Evolutionary conservation across 2,113 vertebrate species (phyloP), one percentile per base, ranked within the genome.

Genomic region (Polypterus bichir): DNA sequence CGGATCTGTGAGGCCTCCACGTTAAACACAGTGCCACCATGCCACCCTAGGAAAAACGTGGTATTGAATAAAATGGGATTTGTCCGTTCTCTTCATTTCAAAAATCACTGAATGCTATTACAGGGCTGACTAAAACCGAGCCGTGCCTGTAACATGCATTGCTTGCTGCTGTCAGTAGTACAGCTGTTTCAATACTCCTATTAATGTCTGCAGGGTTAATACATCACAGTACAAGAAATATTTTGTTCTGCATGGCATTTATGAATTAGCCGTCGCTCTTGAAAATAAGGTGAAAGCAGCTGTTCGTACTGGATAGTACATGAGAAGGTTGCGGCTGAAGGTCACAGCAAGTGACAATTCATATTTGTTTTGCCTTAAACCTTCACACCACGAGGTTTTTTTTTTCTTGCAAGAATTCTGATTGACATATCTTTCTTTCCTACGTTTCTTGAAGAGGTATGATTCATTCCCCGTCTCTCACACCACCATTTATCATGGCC

Each of bases 241-340:
- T 5, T 5, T 51, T 62, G 27, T 49, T 66, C 55, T 45, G 11
- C n/a, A 54, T 66, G 61, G 58, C 61, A 59, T 66, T 66, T 66
- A 7, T 66, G 56, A 51, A 51, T 54, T 59, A 60, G 52, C 47
- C 46, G 45, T 66, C 55, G 49, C 55, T 62, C 48, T 46, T 11
- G 44, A 48, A 47, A 47, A 53, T 54, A 44, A 53, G 45, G 48
- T 11, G 4, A 57, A 62, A 58, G 8, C 57, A 54, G 44, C 49
- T 59, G 44, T 48, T 58, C 44, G 51, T 62, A 58, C 59, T 46
- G 54, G 53, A 54, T 47, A 27, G 44, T 57, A 44, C 60, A 61
- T 44, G 11, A 48, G 48, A 10, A 49, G 27, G 56, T 57, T 59
- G 56, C 44, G 58, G 59, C 47, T 7, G 59, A 66, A 66, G 65